Evolutionary conservation across 2,888 invertebrate species (phyloP), one percentile per base, ranked within the genome.

Genomic region (Hypsopygia costalis): DNA sequence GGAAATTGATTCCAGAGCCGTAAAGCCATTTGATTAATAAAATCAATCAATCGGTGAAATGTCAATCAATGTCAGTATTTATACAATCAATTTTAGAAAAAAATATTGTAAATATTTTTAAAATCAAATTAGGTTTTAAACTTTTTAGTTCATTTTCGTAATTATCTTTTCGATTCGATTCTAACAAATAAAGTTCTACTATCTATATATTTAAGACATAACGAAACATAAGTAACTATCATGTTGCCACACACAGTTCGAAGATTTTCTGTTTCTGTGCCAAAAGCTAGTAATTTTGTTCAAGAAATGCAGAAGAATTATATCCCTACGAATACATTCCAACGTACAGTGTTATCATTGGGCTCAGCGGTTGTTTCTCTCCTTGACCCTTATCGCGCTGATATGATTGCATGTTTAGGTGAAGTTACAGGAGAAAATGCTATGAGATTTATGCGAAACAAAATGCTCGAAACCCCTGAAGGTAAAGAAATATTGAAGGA

Each of bases 321-420:
- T 59, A 93, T 95, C 41, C 81, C 91, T 37, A 91, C 92, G 16
- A 92, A 89, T 44, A 47, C 73, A 34, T 91, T 97, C 55, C 98
- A 99, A 88, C 95, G 91, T 72, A 68, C 91, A 0, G 59, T 97
- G 8, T 88, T 99, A 27, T 90, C 94, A 9, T 87, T 93, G n/a
- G 98, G 98, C 6, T 96, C 98, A n/a, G 96, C 97, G 11, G 83
- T 93, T 16, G 90, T 96, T 39, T 93, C 97, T 0, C 81, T 99
- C 31, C 62, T 94, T 6, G 92, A 98, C 83, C 99, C 99, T 5
- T 65, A 77, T 42, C 87, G 95, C 47, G 94, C 92, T 10, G 98
- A 99, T 70, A 97, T 98, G 96, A 96, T 99, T 54, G 97, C 98
- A 11, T 95, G 97, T 51, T 90, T 98, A 55, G 98, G 97, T 0